phyloP scores from a whole-genome alignment of 1,140 invertebrate species.

The Papilio machaon region DNA sequence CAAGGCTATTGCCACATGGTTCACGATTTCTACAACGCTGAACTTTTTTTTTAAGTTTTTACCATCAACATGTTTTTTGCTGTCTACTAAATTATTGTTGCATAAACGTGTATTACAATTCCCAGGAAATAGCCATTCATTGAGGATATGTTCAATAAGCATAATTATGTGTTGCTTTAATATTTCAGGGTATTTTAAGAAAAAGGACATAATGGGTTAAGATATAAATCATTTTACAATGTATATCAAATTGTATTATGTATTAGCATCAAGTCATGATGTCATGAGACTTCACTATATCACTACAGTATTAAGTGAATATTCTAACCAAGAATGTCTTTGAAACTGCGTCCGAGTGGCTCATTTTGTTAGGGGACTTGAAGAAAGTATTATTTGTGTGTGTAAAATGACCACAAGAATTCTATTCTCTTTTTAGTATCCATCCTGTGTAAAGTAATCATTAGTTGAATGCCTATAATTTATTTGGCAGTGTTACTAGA shows the following conservation, averaged over 20 bases:
- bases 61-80: too few relatives aligned
- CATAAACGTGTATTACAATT: too few relatives aligned
- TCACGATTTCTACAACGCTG: not conserved
- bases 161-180: not conserved
- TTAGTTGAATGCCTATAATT: not conserved
- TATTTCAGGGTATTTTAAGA: not conserved
- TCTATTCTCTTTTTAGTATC: not conserved
- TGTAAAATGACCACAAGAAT: not conserved
- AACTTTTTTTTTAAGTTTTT: not conserved
- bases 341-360: not conserved
- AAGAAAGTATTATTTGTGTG: not conserved
- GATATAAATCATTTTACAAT: too few relatives aligned
- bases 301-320: not conserved
- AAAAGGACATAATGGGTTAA: too few relatives aligned
- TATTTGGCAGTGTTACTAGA: not conserved
- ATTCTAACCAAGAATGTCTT: not conserved
- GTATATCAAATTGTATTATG: too few relatives aligned
- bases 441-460: not conserved
- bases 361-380: not conserved
- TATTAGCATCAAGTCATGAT: not conserved
- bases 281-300: not conserved
- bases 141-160: too few relatives aligned
- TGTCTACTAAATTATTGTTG: not conserved
- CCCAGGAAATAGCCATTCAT: too few relatives aligned
- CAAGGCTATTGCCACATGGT: conserved; percentile 15